Base-by-base conservation (phyloP, 1,140 invertebrate species). In the Leptinotarsa undecemlineata region DNA sequence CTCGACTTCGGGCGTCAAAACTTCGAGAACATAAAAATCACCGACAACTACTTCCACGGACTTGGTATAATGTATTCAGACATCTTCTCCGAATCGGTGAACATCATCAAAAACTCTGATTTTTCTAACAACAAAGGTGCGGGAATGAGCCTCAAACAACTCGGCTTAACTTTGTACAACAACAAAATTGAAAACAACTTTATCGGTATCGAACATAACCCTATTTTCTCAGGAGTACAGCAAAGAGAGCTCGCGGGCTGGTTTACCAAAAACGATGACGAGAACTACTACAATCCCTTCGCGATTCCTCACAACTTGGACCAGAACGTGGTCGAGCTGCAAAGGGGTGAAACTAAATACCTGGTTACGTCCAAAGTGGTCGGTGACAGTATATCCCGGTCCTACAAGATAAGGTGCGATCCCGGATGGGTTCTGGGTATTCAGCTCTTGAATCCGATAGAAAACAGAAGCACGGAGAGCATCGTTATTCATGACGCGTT, bases 1-100 rank as follows among this genome's bases (percentile, higher is more conserved):
- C 94, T 99, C 73, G 98, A 99, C 86, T 98, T 99, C 85, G 95
- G 96, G 69, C 91, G 94, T 71, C 97, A 99, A 82, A 92, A 94
- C 26, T 87, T 99, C 76, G 93, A 96, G 82, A 93, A 94, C 78
- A 90, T 98, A 4, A 89, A 90, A 79, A 87, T 98, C 3, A 86
- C 89, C 0, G 90, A 95, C 78, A 98, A 97, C 84, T 90, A 92
- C 33, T 92, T 95, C 81, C 95, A 97, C 84, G 96, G 96, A 0
- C 84, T 98, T 17, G 95, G 95, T 15, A 89, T 98, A 48, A 85
- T 96, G 20, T 97, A 96, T 83, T 95, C 95, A 1, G 94, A 97
- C 84, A 90, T 97, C 48, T 96, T 94, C 85, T 92, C 92, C 3
- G 90, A 93, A 13, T 92, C 92, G 1, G 90, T 96, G 2, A 96